Base-by-base conservation (phyloP, 2,888 invertebrate species). In the Protonemura montana region DNA sequence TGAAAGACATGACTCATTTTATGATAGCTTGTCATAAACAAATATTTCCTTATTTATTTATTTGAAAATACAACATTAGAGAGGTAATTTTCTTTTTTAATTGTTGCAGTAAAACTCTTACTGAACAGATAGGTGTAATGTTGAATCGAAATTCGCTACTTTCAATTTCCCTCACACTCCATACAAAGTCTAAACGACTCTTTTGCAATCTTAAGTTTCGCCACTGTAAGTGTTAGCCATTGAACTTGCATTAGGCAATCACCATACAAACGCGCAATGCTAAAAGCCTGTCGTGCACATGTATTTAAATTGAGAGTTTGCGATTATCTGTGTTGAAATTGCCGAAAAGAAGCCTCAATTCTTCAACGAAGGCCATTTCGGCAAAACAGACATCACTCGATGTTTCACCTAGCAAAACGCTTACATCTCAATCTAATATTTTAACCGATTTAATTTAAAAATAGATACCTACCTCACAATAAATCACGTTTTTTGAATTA, bases 381-480 rank as follows among this genome's bases (percentile, higher is more conserved):
- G 2, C 3, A 35, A 35, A 35, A 35, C 3, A 21, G 21, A 59
- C 7, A 59, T 21, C 59, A 59, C 7, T 59, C 59, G 59, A 59
- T 59, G 7, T 21, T 59, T 59, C 59, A 21, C 59, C 59, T 59
- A 21, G 13, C 59, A 59, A 59, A 59, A 59, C 13, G 2, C 59
- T 59, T 59, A 59, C 59, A 59, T 59, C 59, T 59, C 59, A 59
- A 59, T 59, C 13, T 7, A 59, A 3, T 21, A 59, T 59, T 35
- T 59, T 59, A 59, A 59, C 59, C 59, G 59, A 59, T 59, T 59
- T 59, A 59, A 59, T 59, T 59, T 59, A 59, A 59, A 59, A 59
- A 10, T 21, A 21, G 21, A 59, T 59, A 59, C 59, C 59, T 59
- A 21, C 16, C 59, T 59, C 16, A 21, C 13, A 21, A 10, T 10